Evolutionary conservation across 2,888 invertebrate species (phyloP), one percentile per base, ranked within the genome.

Genomic region (Vandiemenella viatica): DNA sequence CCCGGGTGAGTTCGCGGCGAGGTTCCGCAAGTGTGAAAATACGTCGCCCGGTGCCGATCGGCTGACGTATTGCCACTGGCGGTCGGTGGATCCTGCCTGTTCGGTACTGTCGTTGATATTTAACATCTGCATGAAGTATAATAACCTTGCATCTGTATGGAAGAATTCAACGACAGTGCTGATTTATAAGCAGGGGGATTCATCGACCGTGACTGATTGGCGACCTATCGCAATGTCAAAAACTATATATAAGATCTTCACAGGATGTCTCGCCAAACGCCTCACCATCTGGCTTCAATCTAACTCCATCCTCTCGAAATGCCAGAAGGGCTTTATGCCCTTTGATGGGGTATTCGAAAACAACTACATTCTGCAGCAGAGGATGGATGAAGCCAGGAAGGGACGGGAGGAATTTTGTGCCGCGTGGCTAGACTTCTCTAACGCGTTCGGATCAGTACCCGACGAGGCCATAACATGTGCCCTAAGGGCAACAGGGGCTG

Each of bases 221-320:
- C 41, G 58, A 1, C 59, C 60, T 1, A 57, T 60, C 13, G 48
- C 57, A 0, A 48, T 59, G 0, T 20, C 32, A 7, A 19, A 42
- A 13, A 57, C 56, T 13, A 40, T 58, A 18, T 53, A 51, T 21
- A 60, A 60, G 41, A n/a, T 58, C 3, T 58, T 52, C 46, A 37
- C 58, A 0, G 43, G 45, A 1, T 38, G 52, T 8, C 32, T 58
- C 7, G 53, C 56, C 0, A 15, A 19, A 1, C 42, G 56, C 41
- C 45, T 58, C 7, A 48, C 51, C 0, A 18, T n/a, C 1, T 57
- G 58, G 58, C 15, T 40, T 2, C n/a, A 10, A 7, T 8, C 10
- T 8, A 1, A 38, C 4, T 13, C 2, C 2, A 16, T 15, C 1
- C 19, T 19, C 3, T 13, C 17, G 6, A 16, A 10, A 7, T n/a